A percentile compares a stretch with the other conserved stretches of the same genome.
Evolutionary conservation across 2,113 vertebrate species (phyloP).

Genomic region (Cynocephalus volans): DNA sequence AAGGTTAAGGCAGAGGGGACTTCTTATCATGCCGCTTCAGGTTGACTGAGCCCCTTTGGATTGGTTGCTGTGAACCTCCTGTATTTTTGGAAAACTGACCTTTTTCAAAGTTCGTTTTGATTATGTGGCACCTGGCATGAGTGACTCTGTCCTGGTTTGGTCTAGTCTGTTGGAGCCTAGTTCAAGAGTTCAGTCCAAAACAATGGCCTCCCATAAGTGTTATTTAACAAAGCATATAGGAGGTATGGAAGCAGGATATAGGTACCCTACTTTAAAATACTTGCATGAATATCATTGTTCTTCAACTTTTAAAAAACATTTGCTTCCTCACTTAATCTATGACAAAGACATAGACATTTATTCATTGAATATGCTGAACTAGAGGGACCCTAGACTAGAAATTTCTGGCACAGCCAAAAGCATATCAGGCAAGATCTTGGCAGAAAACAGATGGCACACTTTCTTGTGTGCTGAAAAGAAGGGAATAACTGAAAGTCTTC

Average conservation of each 20-base stretch:
- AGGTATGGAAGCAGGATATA: not conserved
- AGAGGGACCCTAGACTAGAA: not conserved
- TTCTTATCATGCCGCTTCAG: not conserved
- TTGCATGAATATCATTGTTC: not conserved
- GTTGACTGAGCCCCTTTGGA: not conserved
- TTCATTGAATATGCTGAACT: not conserved
- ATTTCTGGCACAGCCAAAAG: not conserved
- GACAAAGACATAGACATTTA: not conserved
- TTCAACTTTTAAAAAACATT: not conserved
- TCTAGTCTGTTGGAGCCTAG: not conserved
- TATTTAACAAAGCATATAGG: not conserved
- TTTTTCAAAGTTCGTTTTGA: not conserved
- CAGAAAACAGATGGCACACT: constrained; percentile 59
- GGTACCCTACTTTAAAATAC: not conserved
- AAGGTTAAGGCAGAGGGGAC: not conserved
- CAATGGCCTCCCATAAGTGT: not conserved
- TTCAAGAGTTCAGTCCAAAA: not conserved
- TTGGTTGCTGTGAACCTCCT: not conserved
- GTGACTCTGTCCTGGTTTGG: no score
- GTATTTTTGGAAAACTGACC: not conserved
- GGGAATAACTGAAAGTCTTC: constrained; percentile 25
- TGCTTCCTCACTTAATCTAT: not conserved
- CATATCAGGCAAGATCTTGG: not conserved
- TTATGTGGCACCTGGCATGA: not conserved
- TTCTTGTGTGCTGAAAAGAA: not conserved